These are phyloP conservation scores for Metacarcinus magister DNA, from an alignment of 2,888 invertebrate species.

Conservation along the genomic window DNA sequence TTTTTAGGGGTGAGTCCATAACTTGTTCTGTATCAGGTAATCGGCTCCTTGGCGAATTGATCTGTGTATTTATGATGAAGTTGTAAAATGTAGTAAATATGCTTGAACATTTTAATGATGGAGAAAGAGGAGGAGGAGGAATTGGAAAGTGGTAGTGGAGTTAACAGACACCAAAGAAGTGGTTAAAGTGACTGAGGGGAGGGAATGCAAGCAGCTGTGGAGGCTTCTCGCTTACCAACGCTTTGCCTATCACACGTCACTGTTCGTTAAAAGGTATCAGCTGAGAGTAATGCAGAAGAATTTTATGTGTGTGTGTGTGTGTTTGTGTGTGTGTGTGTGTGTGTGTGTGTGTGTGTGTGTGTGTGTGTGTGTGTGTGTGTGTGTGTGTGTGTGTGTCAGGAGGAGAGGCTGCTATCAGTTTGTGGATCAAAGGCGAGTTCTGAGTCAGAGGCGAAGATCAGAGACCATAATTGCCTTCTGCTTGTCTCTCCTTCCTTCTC, in stretches of 20 bases:
- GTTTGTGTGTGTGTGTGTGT: too few relatives aligned
- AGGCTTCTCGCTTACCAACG: neutral
- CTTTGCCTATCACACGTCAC: neutral
- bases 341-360: too few relatives aligned
- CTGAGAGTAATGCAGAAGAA: neutral
- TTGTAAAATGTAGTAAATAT: neutral
- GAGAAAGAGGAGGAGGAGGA: neutral
- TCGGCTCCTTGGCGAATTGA: neutral
- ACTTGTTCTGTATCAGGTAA: neutral
- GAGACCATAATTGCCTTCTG: neutral
- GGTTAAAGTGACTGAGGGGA: neutral
- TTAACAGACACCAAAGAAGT: neutral
- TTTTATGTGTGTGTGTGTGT: neutral
- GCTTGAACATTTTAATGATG: neutral
- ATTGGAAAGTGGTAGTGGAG: neutral
- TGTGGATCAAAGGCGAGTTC: neutral
- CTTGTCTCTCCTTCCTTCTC: neutral
- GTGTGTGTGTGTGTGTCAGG: conserved; percentile 37
- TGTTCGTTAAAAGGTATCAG: neutral
- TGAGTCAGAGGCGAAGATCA: neutral
- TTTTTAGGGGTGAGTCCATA: neutral
- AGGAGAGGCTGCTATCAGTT: neutral
- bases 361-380: conserved; percentile 17
- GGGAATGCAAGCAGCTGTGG: neutral
- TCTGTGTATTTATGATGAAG: neutral